A percentile compares a stretch with the other conserved stretches of the same genome.
phyloP scores from a whole-genome alignment of 2,797 vertebrate species.

The Scolopax rusticola region DNA sequence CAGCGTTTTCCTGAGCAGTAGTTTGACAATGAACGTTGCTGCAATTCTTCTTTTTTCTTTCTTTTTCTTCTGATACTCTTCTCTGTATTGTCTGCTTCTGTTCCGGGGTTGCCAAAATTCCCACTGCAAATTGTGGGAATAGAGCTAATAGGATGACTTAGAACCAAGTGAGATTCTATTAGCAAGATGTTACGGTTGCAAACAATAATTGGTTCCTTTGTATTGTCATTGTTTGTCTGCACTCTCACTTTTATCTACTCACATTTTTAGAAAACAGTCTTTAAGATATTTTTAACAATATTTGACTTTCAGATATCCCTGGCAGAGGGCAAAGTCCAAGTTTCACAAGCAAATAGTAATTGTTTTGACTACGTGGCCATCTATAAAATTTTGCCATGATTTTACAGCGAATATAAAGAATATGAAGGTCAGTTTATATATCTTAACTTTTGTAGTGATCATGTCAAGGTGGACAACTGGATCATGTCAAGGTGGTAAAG shows the following conservation, averaged over 20 bases:
- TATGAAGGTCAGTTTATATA: background rate
- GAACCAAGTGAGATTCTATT: background rate
- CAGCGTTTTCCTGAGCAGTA: background rate
- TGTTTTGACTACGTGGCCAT: background rate
- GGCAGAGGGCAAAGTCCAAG: background rate
- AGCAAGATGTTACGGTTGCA: background rate
- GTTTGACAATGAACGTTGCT: background rate
- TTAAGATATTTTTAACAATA: background rate
- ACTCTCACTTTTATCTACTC: background rate
- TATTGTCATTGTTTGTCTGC: background rate
- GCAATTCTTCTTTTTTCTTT: rapidly evolving
- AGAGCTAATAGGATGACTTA: background rate
- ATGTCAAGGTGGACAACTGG: background rate
- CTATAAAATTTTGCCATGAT: background rate
- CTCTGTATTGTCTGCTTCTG: background rate
- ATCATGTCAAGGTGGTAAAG: background rate
- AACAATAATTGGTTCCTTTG: background rate
- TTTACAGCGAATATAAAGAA: background rate
- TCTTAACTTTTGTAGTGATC: background rate
- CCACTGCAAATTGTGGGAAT: background rate
- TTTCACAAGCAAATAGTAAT: background rate
- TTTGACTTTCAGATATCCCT: background rate
- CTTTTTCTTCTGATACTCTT: background rate
- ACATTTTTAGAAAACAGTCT: background rate
- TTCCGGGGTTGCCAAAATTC: background rate